Evolutionary conservation across 2,113 vertebrate genomes (phyloP).

Genomic region (Istiophorus platypterus): DNA sequence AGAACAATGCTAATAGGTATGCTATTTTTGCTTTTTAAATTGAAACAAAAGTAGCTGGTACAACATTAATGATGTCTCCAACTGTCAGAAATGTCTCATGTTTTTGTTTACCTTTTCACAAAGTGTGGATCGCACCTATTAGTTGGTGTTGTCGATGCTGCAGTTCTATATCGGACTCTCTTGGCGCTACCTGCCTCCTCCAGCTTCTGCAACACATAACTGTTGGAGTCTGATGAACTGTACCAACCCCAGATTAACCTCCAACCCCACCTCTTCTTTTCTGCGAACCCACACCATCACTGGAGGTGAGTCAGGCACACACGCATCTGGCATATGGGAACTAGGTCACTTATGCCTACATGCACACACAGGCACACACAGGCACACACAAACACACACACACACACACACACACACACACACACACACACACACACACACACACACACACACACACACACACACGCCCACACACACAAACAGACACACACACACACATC

Average conservation of each 20-base stretch:
- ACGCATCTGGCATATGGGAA: constrained; percentile 55
- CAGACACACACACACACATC: constrained; percentile 12
- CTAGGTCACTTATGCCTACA: not conserved
- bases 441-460: constrained; percentile 1
- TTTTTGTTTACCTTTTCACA: constrained; percentile 26
- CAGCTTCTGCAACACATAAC: constrained; percentile 66
- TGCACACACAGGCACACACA: not conserved
- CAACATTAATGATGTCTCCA: constrained; percentile 41
- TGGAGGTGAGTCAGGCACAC: constrained; percentile 55
- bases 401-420: not conserved
- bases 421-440: not conserved
- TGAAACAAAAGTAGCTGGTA: constrained; percentile 5
- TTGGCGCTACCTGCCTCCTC: constrained; percentile 30
- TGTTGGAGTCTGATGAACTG: constrained; percentile 77
- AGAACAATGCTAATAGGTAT: not conserved
- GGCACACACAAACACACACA: no score
- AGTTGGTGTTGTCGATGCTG: constrained; percentile 51
- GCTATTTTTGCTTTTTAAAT: constrained; percentile 39
- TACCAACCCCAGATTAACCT: constrained; percentile 79
- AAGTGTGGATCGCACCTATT: constrained; percentile 25
- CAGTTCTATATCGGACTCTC: constrained; percentile 58
- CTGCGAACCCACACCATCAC: constrained; percentile 65
- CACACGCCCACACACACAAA: not conserved
- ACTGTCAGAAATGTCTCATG: constrained; percentile 26
- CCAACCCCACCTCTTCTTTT: constrained; percentile 60